These are phyloP conservation scores for Stratiomys singularior DNA, from an alignment of 2,888 invertebrate genomes.

Conservation along the genomic window DNA sequence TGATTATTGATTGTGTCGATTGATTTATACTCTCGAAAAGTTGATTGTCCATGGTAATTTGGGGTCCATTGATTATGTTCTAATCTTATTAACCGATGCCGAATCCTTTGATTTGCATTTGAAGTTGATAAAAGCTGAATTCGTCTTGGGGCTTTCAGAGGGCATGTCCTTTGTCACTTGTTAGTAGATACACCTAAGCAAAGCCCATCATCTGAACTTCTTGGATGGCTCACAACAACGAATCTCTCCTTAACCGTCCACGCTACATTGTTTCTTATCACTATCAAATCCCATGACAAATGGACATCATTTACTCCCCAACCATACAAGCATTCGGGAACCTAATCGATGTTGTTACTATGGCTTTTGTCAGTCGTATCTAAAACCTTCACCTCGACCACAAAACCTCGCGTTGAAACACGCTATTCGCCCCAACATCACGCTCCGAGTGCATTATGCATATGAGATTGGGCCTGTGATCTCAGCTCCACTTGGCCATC, in stretches of 20 bases:
- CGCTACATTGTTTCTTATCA: neutral
- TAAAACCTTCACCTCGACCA: neutral
- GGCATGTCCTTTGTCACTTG: neutral
- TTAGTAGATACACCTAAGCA: neutral
- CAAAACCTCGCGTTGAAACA: conserved; percentile 5
- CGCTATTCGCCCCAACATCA: neutral
- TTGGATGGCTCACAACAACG: no score
- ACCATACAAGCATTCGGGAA: conserved; percentile 12
- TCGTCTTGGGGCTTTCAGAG: no score
- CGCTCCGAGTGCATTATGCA: conserved; percentile 23
- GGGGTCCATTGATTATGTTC: no score
- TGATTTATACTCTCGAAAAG: no score
- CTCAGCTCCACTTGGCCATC: neutral
- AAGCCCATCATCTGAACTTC: no score
- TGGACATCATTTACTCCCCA: conserved; percentile 23
- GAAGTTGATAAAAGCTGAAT: no score
- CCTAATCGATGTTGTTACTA: conserved; percentile 24
- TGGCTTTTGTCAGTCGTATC: conserved; percentile 30
- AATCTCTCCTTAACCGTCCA: neutral
- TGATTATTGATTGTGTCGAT: neutral
- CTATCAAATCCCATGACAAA: conserved; percentile 28
- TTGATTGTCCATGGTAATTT: no score
- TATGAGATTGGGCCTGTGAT: neutral
- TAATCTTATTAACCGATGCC: no score
- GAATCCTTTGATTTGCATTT: no score